Percentiles rank a stretch among this genome's conserved stretches.
phyloP scores from a whole-genome alignment of 2,797 vertebrate genomes.

The Champsocephalus esox region DNA sequence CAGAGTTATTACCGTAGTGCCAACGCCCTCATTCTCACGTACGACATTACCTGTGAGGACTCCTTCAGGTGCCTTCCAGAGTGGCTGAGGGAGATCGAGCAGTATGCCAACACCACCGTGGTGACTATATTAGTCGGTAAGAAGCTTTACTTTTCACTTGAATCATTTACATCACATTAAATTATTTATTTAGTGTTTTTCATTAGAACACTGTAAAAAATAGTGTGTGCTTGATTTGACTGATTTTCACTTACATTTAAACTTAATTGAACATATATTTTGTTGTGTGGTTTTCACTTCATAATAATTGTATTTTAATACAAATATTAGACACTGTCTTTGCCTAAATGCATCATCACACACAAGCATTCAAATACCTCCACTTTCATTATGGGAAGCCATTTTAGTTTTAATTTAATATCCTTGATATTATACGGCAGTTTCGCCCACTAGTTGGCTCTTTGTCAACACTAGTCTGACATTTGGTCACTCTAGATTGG shows the following conservation, averaged over 20 bases:
- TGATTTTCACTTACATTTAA: conserved; percentile 6
- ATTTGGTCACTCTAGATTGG: too few relatives aligned
- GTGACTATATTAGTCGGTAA: conserved; percentile 99
- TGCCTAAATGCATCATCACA: conserved; percentile 34
- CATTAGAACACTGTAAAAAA: conserved; percentile 3
- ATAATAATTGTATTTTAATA: conserved; percentile 4
- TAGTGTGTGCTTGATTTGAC: neutral
- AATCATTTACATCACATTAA: neutral
- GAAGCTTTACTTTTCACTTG: conserved; percentile 51
- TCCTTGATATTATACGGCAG: too few relatives aligned
- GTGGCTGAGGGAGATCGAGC: conserved; percentile 98
- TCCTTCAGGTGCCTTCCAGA: conserved; percentile 99
- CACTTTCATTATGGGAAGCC: conserved; percentile 7
- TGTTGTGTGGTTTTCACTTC: neutral
- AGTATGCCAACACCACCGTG: conserved; percentile 99
- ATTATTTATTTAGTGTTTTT: neutral
- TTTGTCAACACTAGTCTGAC: too few relatives aligned
- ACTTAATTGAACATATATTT: neutral
- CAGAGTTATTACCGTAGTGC: conserved; percentile 99
- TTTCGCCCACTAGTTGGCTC: too few relatives aligned
- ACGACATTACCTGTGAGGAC: conserved; percentile 99
- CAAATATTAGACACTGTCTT: neutral
- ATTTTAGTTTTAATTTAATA: too few relatives aligned
- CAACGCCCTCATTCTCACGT: conserved; percentile 97
- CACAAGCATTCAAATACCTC: conserved; percentile 32